Percentiles rank a stretch among this genome's conserved stretches.
phyloP scores from a whole-genome alignment of 2,888 invertebrate species.

The Herminia tarsipennalis region DNA sequence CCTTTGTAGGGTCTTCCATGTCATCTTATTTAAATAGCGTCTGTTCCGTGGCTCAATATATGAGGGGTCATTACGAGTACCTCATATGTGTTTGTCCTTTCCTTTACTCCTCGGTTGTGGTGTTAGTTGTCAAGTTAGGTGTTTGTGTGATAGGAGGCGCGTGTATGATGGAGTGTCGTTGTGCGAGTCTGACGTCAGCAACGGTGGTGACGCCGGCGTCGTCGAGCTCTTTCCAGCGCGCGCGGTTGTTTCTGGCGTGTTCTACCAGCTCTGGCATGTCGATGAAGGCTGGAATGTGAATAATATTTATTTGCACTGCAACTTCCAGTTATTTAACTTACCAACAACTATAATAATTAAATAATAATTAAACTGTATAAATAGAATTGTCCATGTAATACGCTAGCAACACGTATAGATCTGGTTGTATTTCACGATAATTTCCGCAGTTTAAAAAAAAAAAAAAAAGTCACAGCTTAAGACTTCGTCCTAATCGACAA shows the following conservation, averaged over 20 bases:
- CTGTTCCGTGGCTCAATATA: constrained; percentile 7
- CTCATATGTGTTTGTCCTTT: not conserved
- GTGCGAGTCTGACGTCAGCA: constrained; percentile 86
- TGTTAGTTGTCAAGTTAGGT: not conserved
- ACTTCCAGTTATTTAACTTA: too few species aligned
- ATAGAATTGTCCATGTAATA: too few species aligned
- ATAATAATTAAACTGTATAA: too few species aligned
- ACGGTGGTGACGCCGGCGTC: constrained; percentile 91
- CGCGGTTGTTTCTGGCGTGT: constrained; percentile 94
- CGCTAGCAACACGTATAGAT: too few species aligned
- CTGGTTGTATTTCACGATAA: too few species aligned
- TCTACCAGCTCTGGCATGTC: constrained; percentile 96
- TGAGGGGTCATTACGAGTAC: constrained; percentile 2
- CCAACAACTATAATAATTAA: too few species aligned
- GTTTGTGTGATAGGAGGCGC: constrained; percentile 4
- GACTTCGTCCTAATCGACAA: too few species aligned
- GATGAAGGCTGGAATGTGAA: constrained; percentile 89
- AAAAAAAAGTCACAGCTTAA: too few species aligned
- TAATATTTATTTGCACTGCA: not conserved
- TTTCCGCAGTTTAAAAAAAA: too few species aligned
- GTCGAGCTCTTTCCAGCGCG: constrained; percentile 95
- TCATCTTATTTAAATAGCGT: constrained; percentile 10
- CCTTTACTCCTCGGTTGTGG: constrained; percentile 61
- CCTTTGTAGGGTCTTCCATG: not conserved
- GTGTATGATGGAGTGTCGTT: constrained; percentile 51